Percentiles rank a stretch among this genome's conserved stretches.
These are phyloP conservation scores for Drosophila quadrilineata DNA, from an alignment of 1,140 invertebrate genomes.

Conservation along the genomic window DNA sequence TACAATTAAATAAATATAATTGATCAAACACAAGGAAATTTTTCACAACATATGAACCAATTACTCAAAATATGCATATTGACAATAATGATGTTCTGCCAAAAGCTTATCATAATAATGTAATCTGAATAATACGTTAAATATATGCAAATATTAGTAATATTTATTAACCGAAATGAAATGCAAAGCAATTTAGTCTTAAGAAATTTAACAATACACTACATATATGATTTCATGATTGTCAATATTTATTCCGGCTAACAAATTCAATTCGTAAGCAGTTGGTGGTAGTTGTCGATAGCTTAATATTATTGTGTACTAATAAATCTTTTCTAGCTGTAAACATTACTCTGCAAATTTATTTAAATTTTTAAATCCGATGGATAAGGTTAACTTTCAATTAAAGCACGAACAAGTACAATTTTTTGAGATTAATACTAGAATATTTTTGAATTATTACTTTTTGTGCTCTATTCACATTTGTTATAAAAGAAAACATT, in stretches of 20 bases:
- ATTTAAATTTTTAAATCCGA: not conserved
- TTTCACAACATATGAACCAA: conserved; percentile 4
- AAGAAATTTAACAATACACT: not conserved
- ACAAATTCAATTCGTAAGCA: conserved; percentile 21
- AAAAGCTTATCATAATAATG: conserved; percentile 17
- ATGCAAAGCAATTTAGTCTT: not conserved
- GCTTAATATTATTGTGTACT: conserved; percentile 61
- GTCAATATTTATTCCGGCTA: not conserved
- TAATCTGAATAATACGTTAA: conserved; percentile 4
- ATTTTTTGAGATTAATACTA: too few relatives aligned
- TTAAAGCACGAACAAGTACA: too few relatives aligned
- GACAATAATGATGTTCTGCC: conserved; percentile 40
- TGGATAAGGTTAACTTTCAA: not conserved
- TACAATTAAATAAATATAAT: conserved; percentile 37
- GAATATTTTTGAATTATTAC: too few relatives aligned
- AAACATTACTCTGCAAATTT: conserved; percentile 22
- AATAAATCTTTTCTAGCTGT: conserved; percentile 68
- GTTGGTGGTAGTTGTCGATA: conserved; percentile 65
- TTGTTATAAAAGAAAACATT: too few relatives aligned
- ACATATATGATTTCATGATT: too few relatives aligned
- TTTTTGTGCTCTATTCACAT: too few relatives aligned
- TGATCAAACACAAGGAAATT: not conserved
- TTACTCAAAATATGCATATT: conserved; percentile 39
- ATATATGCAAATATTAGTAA: conserved; percentile 32
- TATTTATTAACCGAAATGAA: conserved; percentile 11